These are phyloP conservation scores for Platycnemis pennipes DNA, from an alignment of 2,888 invertebrate genomes.

Conservation along the genomic window DNA sequence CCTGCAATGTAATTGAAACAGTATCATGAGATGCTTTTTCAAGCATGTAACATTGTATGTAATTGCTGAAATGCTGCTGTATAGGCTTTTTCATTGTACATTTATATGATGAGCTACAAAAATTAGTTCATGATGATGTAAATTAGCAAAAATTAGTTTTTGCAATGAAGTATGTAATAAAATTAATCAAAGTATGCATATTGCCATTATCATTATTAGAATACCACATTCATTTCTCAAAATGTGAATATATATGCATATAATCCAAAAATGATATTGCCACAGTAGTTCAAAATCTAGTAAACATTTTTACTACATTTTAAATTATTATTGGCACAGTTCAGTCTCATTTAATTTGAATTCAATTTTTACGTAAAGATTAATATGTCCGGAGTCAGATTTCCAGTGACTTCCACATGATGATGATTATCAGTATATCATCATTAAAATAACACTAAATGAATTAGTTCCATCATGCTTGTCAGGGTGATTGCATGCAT, in stretches of 20 bases:
- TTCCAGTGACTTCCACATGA: no score
- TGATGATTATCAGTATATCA: no score
- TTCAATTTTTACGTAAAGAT: not conserved
- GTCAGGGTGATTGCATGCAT: no score
- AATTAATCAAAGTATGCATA: not conserved
- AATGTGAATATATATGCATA: no score
- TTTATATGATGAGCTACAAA: not conserved
- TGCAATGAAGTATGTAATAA: slow-evolving; percentile 46
- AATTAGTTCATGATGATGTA: slow-evolving; percentile 35
- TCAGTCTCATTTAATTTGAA: no score
- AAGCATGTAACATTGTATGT: slow-evolving; percentile 27
- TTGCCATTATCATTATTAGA: not conserved
- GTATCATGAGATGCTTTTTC: not conserved
- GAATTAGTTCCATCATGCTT: no score
- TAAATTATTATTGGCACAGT: not conserved
- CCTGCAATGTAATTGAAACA: not conserved
- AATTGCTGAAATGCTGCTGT: slow-evolving; percentile 48
- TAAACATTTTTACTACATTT: not conserved
- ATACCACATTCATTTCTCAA: not conserved
- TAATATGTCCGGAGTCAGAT: not conserved
- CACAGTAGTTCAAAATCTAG: not conserved
- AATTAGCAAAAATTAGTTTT: slow-evolving; percentile 23
- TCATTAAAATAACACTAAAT: no score
- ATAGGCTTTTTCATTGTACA: slow-evolving; percentile 48
- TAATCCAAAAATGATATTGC: not conserved